phyloP scores from a whole-genome alignment of 1,140 invertebrate species.

The Dinothrombium tinctorium region DNA sequence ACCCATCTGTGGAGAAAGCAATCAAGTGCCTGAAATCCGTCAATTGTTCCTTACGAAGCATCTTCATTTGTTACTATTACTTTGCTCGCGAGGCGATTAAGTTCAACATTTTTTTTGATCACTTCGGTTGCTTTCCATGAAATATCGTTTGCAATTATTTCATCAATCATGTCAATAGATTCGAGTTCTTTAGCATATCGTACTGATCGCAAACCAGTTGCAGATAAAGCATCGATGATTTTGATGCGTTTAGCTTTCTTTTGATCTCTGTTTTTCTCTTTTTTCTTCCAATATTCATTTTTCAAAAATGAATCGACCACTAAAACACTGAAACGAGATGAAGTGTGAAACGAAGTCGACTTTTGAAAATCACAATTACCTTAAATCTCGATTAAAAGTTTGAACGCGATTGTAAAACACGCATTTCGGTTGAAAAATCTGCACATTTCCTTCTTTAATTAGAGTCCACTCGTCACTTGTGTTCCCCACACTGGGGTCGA shows the following conservation, averaged over 20 bases:
- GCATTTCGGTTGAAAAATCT: slow-evolving; percentile 37
- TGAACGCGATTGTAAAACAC: slow-evolving; percentile 96
- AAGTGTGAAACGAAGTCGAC: not conserved
- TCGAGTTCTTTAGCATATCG: slow-evolving; percentile 69
- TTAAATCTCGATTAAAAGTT: slow-evolving; percentile 90
- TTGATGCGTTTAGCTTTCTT: not conserved
- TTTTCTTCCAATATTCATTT: slow-evolving; percentile 21
- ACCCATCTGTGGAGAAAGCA: slow-evolving; percentile 32
- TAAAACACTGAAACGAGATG: slow-evolving; percentile 6
- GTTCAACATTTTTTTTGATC: slow-evolving; percentile 53
- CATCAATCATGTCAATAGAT: slow-evolving; percentile 10
- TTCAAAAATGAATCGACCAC: slow-evolving; percentile 11
- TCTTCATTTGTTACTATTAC: slow-evolving; percentile 48
- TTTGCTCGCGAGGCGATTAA: slow-evolving; percentile 49
- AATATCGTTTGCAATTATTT: slow-evolving; percentile 82
- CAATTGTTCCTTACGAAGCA: slow-evolving; percentile 38
- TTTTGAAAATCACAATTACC: slow-evolving; percentile 25
- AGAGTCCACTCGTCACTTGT: no score
- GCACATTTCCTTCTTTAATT: slow-evolving; percentile 47
- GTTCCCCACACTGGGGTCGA: no score
- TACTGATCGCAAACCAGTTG: slow-evolving; percentile 78
- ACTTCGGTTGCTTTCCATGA: slow-evolving; percentile 59
- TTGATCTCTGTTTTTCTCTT: slow-evolving; percentile 5
- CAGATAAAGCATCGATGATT: slow-evolving; percentile 80
- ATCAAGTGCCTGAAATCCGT: slow-evolving; percentile 17